phyloP scores from a whole-genome alignment of 2,797 vertebrate species.

The Hylomyscus alleni region DNA sequence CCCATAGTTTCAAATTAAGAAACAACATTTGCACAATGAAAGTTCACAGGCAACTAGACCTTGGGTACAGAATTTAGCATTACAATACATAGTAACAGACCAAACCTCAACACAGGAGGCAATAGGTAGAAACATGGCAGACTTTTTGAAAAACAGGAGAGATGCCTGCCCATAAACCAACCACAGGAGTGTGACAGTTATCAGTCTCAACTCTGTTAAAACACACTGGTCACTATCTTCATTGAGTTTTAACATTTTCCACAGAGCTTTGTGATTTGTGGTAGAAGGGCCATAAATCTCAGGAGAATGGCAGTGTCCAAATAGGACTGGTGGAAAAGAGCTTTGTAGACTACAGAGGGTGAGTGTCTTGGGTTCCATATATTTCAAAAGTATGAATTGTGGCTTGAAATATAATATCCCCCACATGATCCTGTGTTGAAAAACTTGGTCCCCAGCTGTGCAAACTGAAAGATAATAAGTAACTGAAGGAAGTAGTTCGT shows the following conservation, averaged over 20 bases:
- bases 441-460: neutral
- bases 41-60: too few species aligned
- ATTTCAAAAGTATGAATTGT: neutral
- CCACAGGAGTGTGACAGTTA: rapidly evolving
- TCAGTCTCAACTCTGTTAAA: neutral
- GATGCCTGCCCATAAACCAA: neutral
- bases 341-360: neutral
- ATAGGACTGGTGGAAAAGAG: neutral
- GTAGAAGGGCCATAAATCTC: neutral
- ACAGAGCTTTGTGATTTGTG: neutral
- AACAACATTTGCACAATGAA: too few species aligned
- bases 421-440: neutral
- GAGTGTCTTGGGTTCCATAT: neutral
- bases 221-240: neutral
- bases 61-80: too few species aligned
- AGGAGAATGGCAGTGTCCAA: neutral
- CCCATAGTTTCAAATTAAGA: too few species aligned
- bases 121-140: neutral
- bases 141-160: neutral
- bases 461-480: neutral
- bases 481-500: neutral
- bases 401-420: neutral
- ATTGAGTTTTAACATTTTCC: neutral
- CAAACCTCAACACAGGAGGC: too few species aligned
- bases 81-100: too few species aligned